phyloP scores from a whole-genome alignment of 2,113 vertebrate genomes.

The Scolopax mira region DNA sequence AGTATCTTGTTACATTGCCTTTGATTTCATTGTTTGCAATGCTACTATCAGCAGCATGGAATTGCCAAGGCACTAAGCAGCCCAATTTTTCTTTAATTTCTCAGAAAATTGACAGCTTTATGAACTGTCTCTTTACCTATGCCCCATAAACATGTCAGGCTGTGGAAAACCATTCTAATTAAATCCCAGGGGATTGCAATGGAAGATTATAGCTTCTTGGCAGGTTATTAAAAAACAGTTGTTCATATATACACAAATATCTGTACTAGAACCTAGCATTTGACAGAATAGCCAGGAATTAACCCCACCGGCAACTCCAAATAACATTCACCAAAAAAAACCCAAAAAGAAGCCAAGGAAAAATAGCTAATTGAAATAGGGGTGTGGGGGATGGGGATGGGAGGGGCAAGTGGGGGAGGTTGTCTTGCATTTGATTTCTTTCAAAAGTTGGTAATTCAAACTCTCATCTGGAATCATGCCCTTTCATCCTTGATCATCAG shows the following conservation, averaged over 20 bases:
- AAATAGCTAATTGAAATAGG: background rate
- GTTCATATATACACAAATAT: slow-evolving; percentile 83
- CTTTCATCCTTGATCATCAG: background rate
- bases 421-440: background rate
- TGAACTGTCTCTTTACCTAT: slow-evolving; percentile 87
- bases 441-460: slow-evolving; percentile 10
- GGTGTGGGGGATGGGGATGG: too few species aligned
- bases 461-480: background rate
- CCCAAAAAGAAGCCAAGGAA: background rate
- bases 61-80: slow-evolving; percentile 80
- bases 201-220: slow-evolving; percentile 82
- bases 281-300: slow-evolving; percentile 76
- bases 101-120: slow-evolving; percentile 87
- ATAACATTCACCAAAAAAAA: background rate
- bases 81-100: slow-evolving; percentile 86
- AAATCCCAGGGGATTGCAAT: slow-evolving; percentile 77
- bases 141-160: slow-evolving; percentile 85
- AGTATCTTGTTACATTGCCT: slow-evolving; percentile 79
- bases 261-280: slow-evolving; percentile 70
- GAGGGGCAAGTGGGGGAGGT: background rate
- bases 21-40: slow-evolving; percentile 80
- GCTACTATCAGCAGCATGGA: slow-evolving; percentile 73
- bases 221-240: slow-evolving; percentile 88
- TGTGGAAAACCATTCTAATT: slow-evolving; percentile 84
- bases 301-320: slow-evolving; percentile 66